Conservation (phyloP, 2,888 invertebrate genomes). For the Muschampia plurimacula region DNA sequence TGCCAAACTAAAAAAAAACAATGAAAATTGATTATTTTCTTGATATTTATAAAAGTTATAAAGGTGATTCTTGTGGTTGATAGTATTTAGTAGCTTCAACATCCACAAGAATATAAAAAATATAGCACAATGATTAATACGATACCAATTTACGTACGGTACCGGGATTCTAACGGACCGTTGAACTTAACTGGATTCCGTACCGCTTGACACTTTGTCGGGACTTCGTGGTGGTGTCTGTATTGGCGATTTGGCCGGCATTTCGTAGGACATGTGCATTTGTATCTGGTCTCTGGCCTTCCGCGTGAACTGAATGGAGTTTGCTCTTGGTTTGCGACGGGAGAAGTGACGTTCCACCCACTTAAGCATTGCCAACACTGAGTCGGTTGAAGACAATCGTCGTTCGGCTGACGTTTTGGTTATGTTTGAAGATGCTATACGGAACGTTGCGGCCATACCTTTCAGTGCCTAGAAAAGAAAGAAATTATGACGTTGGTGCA, state of each 20-base stretch:
- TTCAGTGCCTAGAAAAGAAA: constrained; percentile 89
- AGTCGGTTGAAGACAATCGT: constrained; percentile 94
- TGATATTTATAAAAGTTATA: too few relatives aligned
- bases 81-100: neutral
- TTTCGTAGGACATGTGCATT: constrained; percentile 91
- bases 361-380: constrained; percentile 94
- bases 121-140: neutral
- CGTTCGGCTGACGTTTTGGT: constrained; percentile 95
- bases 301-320: constrained; percentile 84
- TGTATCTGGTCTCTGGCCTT: constrained; percentile 89
- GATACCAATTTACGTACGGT: neutral
- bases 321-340: constrained; percentile 90
- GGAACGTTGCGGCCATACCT: constrained; percentile 97
- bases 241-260: constrained; percentile 66
- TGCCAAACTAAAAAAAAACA: too few relatives aligned
- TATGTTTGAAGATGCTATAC: constrained; percentile 93
- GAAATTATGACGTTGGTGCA: neutral
- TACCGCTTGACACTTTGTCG: constrained; percentile 66
- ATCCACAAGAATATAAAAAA: neutral
- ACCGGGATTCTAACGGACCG: neutral
- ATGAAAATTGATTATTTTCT: too few relatives aligned
- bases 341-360: constrained; percentile 96
- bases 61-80: too few relatives aligned
- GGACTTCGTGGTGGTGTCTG: constrained; percentile 61
- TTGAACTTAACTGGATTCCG: constrained; percentile 71